Base-by-base conservation (phyloP, 2,113 vertebrate genomes). In the Notarius lentiginosus region DNA sequence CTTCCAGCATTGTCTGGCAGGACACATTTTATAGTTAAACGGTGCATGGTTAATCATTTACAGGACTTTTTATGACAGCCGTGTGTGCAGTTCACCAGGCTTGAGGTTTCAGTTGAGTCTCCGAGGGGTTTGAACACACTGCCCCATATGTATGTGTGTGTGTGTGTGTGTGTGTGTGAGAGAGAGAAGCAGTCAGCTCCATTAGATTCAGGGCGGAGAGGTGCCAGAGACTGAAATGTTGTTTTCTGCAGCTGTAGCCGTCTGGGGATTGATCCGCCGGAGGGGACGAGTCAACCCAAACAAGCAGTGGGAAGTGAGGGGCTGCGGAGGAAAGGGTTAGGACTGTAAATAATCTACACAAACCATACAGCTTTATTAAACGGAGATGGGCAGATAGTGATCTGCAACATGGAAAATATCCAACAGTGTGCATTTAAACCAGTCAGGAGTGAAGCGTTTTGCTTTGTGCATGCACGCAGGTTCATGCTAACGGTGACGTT, bases 171-270 rank as follows among this genome's bases (percentile, higher is more conserved):
- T 79, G 89, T 91, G 41, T 91, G 90, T 90, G 91, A 90, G 41
- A 91, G 90, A 90, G 91, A 90, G 92, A 92, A 91, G 92, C 91
- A 87, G 90, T 91, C 89, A 82, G 89, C 89, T 91, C 89, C 88
- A 85, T 89, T 89, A 86, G 87, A 89, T 84, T 80, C 87, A 82
- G 83, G 79, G 86, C 87, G 61, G 68, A 87, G 83, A 84, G 27
- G 51, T 60, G 83, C 72, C 20, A 2, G 51, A 89, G 65, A 88
- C n/a, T 73, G 49, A 86, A 79, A 60, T 27, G 63, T 55, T 55
- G 75, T 27, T 79, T 53, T 76, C 73, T 24, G 85, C 49, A 79
- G 79, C 30, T 27, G 87, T 76, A 77, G 75, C 70, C 84, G 72
- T 85, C 87, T 12, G 2, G 51, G 73, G 83, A 79, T 63, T 58